phyloP scores from a whole-genome alignment of 1,140 invertebrate species.

The Drosophila lini region DNA sequence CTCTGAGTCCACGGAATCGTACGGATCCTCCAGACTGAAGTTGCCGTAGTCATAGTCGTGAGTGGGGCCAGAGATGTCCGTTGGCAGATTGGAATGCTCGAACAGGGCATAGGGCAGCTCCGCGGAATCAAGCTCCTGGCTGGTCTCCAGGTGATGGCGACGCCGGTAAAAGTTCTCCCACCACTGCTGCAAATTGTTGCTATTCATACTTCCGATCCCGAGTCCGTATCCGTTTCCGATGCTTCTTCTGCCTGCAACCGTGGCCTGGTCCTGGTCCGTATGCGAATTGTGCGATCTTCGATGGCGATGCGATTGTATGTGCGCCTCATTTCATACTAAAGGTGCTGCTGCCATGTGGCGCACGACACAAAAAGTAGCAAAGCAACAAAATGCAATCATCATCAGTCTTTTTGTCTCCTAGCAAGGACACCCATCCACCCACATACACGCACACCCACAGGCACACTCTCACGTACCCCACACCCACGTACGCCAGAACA shows the following conservation, averaged over 20 bases:
- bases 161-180: conserved; percentile 76
- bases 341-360: conserved; percentile 48
- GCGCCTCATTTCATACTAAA: conserved; percentile 77
- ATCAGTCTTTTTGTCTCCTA: conserved; percentile 57
- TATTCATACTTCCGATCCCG: conserved; percentile 62
- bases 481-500: conserved; percentile 4
- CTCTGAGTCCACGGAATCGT: conserved; percentile 73
- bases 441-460: conserved; percentile 10
- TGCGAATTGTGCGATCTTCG: conserved; percentile 40
- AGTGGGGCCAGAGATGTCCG: conserved; percentile 1
- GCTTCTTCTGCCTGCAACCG: conserved; percentile 24
- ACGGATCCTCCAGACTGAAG: conserved; percentile 59
- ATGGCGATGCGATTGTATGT: conserved; percentile 67
- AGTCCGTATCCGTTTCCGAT: conserved; percentile 15
- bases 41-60: conserved; percentile 61
- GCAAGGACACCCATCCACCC: conserved; percentile 53
- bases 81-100: conserved; percentile 36
- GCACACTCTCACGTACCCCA: conserved; percentile 6
- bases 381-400: conserved; percentile 75
- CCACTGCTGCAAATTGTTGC: conserved; percentile 79
- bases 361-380: conserved; percentile 45
- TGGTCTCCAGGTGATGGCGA: conserved; percentile 55
- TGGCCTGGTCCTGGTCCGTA: conserved; percentile 27
- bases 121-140: conserved; percentile 32
- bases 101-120: conserved; percentile 59